These are phyloP conservation scores for Euplexia lucipara DNA, from an alignment of 2,888 invertebrate genomes.

Conservation along the genomic window DNA sequence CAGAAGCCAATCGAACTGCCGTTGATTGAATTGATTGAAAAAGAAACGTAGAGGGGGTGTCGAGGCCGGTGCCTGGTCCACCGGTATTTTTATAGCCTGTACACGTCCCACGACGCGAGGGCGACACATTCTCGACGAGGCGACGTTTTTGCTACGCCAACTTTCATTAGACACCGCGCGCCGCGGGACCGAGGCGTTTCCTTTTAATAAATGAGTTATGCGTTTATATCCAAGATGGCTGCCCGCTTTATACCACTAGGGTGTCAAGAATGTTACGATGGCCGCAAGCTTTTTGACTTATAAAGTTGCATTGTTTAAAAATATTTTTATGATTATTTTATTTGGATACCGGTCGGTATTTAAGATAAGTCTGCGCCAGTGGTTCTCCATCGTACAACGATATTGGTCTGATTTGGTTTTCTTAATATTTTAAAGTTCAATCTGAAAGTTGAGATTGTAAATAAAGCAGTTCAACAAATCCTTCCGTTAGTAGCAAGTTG, in stretches of 20 bases:
- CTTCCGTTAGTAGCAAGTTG: conserved; percentile 59
- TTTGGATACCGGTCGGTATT: conserved; percentile 42
- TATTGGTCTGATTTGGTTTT: not conserved
- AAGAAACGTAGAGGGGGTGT: conserved; percentile 83
- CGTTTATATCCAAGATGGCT: conserved; percentile 88
- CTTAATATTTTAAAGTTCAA: not conserved
- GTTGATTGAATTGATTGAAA: conserved; percentile 89
- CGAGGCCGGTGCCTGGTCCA: conserved; percentile 75
- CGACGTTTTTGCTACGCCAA: conserved; percentile 89
- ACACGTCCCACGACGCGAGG: conserved; percentile 87
- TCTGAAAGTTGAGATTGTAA: conserved; percentile 19
- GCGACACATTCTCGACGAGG: conserved; percentile 89
- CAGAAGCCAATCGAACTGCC: conserved; percentile 83
- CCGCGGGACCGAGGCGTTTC: conserved; percentile 85
- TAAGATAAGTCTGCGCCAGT: not conserved
- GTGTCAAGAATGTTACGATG: conserved; percentile 83
- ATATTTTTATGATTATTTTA: conserved; percentile 51
- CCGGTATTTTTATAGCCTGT: conserved; percentile 90
- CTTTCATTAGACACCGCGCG: conserved; percentile 88
- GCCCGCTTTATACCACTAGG: conserved; percentile 77
- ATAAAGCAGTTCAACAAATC: conserved; percentile 47
- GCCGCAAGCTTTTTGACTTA: conserved; percentile 69
- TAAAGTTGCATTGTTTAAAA: conserved; percentile 63
- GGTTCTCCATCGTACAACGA: not conserved
- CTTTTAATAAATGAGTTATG: conserved; percentile 90